These are phyloP conservation scores for Acanthisitta chloris DNA, from an alignment of 2,113 vertebrate genomes.

Conservation along the genomic window DNA sequence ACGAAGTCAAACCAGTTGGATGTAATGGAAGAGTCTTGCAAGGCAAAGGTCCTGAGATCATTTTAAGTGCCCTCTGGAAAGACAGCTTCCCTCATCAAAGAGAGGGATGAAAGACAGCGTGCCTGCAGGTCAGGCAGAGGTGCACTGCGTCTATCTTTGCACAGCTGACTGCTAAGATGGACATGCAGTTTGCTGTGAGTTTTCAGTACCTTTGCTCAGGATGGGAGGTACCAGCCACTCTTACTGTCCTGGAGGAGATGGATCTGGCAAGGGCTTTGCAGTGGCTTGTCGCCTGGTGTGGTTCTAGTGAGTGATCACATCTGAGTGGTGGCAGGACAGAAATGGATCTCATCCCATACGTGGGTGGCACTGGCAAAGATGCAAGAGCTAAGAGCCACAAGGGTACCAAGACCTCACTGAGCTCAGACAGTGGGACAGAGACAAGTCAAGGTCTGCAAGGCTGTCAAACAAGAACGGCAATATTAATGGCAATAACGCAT, in stretches of 20 bases:
- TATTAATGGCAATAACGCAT: not conserved
- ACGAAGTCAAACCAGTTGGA: not conserved
- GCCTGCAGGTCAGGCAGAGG: not conserved
- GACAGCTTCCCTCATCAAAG: not conserved
- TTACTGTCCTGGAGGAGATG: not conserved
- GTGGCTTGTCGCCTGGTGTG: not conserved
- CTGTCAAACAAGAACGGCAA: not conserved
- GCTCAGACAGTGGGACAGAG: not conserved
- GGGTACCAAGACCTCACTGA: not conserved
- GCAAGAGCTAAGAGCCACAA: rapidly evolving
- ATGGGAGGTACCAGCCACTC: rapidly evolving
- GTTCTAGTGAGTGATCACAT: not conserved
- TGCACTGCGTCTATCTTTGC: not conserved
- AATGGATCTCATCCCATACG: rapidly evolving
- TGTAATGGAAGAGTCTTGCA: not conserved
- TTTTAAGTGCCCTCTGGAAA: not conserved
- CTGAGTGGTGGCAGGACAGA: not conserved
- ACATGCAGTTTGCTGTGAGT: not conserved
- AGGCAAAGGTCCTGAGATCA: not conserved
- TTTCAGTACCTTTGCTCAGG: not conserved
- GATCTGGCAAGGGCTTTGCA: not conserved
- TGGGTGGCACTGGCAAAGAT: not conserved
- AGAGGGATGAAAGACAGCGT: rapidly evolving
- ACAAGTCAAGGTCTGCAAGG: not conserved
- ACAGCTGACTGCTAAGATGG: not conserved